Percentiles rank a stretch among this genome's conserved stretches.
Evolutionary conservation across 2,113 vertebrate species (phyloP).

Genomic region (Dolichotis patagonum): DNA sequence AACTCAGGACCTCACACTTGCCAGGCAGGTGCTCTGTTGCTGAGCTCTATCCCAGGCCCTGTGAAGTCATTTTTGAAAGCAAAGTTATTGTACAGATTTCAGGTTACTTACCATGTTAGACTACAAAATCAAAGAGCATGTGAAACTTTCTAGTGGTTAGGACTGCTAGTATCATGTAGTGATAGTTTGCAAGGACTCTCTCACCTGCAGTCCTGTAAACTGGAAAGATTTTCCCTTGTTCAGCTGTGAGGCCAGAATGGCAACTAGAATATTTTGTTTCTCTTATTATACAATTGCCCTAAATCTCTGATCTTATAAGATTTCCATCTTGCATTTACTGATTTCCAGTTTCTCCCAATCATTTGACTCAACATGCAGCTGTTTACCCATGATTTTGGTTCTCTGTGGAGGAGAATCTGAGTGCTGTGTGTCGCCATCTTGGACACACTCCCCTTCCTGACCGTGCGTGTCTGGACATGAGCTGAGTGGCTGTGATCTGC

Average conservation of each 20-base stretch:
- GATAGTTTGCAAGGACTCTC: not conserved
- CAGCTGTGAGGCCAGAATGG: no score
- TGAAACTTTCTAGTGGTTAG: not conserved
- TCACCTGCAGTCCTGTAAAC: no score
- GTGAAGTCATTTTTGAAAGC: not conserved
- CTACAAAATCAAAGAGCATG: no score
- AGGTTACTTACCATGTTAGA: not conserved
- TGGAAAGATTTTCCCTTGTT: not conserved
- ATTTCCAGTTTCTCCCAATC: not conserved
- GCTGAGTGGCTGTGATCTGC: no score
- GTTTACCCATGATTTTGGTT: not conserved
- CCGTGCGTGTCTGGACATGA: no score
- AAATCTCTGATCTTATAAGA: not conserved
- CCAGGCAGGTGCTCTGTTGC: no score
- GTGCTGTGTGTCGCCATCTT: not conserved
- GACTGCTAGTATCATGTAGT: not conserved
- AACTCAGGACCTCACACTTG: no score
- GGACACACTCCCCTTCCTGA: not conserved
- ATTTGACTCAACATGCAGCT: no score
- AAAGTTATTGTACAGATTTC: not conserved
- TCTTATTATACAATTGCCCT: not conserved
- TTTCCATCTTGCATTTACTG: not conserved
- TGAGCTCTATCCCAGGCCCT: no score
- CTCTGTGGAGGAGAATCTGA: not conserved
- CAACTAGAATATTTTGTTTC: not conserved